Base-by-base conservation (phyloP, 2,797 vertebrate genomes). In the Numenius phaeopus region DNA sequence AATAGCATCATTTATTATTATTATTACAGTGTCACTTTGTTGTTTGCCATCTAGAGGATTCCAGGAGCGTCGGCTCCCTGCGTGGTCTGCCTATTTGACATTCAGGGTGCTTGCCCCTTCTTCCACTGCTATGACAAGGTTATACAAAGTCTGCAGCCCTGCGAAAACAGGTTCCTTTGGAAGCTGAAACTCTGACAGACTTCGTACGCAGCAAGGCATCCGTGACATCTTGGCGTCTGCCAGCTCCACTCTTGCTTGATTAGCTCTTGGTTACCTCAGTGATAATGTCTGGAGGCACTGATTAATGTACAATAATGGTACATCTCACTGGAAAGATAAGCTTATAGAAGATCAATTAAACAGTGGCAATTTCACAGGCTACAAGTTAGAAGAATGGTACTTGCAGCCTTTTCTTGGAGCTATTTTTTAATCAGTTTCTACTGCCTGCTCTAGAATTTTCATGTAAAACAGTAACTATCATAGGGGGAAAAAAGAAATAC, bases 281-380 rank as follows among this genome's bases (percentile, higher is more conserved):
- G 97, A 98, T 98, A 98, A 97, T 95, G 97, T 97, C 97, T 98
- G 87, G 92, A 98, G 97, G 97, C 97, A 94, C 97, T 98, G 98
- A 98, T 98, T 98, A 98, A 98, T 98, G 97, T 97, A 98, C 96
- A 97, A 96, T 98, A 98, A 98, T 95, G 96, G 98, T 93, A 97
- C 97, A 98, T 97, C 97, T 97, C 97, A 89, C 96, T 96, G 95
- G 96, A 97, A 98, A 97, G 97, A 98, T 98, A 98, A 98, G 97
- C 97, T 97, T 97, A 97, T 97, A 91, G 97, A 93, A 96, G 97
- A 98, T 98, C 97, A 97, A 97, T 98, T 98, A 97, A 97, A 97
- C 84, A 96, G 93, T 89, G 92, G 95, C 94, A 97, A 97, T 97
- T 98, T 96, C 96, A 97, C 95, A 97, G 97, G 95, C 87, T 96